Conservation (phyloP, 2,113 vertebrate genomes). For the Buteo buteo region DNA sequence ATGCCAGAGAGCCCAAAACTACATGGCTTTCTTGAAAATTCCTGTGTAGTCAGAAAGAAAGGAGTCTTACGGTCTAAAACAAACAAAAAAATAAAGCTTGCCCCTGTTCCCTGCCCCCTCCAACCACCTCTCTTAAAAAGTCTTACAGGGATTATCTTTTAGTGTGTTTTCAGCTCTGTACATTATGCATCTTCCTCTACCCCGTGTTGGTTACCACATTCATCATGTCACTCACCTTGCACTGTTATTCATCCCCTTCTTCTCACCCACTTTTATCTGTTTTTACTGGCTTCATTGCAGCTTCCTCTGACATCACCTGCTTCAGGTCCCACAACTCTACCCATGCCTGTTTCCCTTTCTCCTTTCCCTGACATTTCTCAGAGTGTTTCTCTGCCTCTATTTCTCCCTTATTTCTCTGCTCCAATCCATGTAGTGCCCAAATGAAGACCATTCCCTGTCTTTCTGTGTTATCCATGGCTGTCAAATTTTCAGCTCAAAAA, state of each 20-base stretch:
- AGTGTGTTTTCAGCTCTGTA: background rate
- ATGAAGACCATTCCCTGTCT: background rate
- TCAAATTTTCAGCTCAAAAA: background rate
- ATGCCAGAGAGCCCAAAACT: background rate
- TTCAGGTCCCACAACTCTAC: background rate
- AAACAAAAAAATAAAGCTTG: background rate
- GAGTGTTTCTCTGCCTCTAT: background rate
- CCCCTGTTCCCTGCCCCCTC: background rate
- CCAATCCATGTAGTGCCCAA: background rate
- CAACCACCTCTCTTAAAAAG: background rate
- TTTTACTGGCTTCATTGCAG: background rate
- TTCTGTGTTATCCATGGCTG: background rate
- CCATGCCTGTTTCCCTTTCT: background rate
- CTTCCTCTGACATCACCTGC: background rate
- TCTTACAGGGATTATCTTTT: background rate
- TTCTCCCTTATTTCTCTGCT: background rate
- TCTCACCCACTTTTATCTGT: background rate
- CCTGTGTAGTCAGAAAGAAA: background rate
- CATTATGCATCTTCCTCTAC: background rate
- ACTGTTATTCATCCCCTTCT: background rate
- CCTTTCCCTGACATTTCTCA: background rate
- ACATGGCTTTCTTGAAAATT: background rate
- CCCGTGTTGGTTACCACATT: background rate
- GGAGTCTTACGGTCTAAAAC: background rate
- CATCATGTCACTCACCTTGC: background rate